Evolutionary conservation across 2,113 vertebrate genomes (phyloP).

Genomic region (Heptranchias perlo): DNA sequence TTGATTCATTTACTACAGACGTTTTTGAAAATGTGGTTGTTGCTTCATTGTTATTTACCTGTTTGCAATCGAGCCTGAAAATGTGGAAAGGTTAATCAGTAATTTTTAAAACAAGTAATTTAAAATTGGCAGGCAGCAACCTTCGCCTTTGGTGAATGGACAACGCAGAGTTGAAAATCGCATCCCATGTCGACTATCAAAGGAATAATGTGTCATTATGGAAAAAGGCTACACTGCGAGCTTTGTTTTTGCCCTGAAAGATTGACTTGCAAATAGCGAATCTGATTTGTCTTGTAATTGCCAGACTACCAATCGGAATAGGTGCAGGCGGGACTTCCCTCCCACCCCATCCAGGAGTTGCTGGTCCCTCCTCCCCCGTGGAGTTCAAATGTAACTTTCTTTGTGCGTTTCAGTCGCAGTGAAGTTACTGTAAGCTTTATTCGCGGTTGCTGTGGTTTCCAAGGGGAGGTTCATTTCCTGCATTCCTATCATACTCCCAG

Average conservation of each 20-base stretch:
- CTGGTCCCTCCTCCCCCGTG: neutral
- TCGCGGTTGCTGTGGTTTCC: neutral
- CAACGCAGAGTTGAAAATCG: neutral
- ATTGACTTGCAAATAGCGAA: neutral
- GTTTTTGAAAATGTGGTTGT: neutral
- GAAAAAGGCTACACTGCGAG: neutral
- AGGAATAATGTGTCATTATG: neutral
- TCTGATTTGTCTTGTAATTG: neutral
- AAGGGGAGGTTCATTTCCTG: conserved; percentile 27
- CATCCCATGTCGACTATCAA: neutral
- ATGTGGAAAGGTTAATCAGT: neutral
- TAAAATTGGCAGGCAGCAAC: neutral
- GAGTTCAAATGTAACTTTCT: conserved; percentile 21
- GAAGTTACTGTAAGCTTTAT: neutral
- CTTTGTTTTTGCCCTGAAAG: neutral
- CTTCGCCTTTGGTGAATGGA: neutral
- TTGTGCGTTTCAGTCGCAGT: neutral
- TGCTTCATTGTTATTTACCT: neutral
- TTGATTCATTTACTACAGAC: neutral
- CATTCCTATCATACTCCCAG: conserved; percentile 31
- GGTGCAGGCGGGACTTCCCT: neutral
- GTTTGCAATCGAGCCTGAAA: neutral
- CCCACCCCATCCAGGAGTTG: neutral
- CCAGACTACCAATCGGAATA: neutral
- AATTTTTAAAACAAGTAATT: neutral